Base-by-base conservation (phyloP, 2,113 vertebrate species). In the Junco hyemalis region DNA sequence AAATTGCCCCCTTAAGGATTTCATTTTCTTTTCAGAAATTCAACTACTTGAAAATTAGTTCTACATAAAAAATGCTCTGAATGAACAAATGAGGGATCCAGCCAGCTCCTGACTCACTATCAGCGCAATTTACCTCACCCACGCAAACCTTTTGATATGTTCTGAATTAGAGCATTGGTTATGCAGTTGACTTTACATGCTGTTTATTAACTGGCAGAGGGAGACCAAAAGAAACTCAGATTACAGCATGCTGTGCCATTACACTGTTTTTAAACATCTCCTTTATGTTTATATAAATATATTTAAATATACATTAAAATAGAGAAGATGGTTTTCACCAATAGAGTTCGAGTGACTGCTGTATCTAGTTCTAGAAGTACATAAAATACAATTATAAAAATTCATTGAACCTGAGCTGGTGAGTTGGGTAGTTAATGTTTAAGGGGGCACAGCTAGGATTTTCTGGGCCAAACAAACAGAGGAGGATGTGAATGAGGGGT, bases 11-110 rank as follows among this genome's bases (percentile, higher is more conserved):
- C 92, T 95, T 92, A 93, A 95, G 91, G 90, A 95, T 94, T 95
- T 95, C 10, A 96, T 92, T 91, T 86, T 94, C 88, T 87, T 96
- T 87, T 88, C 88, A 91, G 92, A 96, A 96, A 89, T 91, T 85
- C 78, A 83, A 95, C 92, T 88, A 76, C 65, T 92, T 68, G 66
- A 89, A 93, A 96, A 96, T 95, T 96, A 95, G 88, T 93, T 92
- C 93, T 94, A 95, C 90, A 81, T 95, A 77, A 68, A 92, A 95
- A 96, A 92, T 78, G 53, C 63, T 89, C 50, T 95, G 86, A 96
- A 95, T 92, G 88, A 96, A 89, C 53, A 94, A 94, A 94, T 85
- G 88, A 94, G 76, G 53, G 87, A 95, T 69, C 84, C 82, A 86
- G 76, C 86, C 71, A 83, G 86, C 79, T 91, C 79, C 90, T 90